These are phyloP conservation scores for Butastur rufipennis DNA, from an alignment of 2,113 vertebrate genomes.

Conservation along the genomic window DNA sequence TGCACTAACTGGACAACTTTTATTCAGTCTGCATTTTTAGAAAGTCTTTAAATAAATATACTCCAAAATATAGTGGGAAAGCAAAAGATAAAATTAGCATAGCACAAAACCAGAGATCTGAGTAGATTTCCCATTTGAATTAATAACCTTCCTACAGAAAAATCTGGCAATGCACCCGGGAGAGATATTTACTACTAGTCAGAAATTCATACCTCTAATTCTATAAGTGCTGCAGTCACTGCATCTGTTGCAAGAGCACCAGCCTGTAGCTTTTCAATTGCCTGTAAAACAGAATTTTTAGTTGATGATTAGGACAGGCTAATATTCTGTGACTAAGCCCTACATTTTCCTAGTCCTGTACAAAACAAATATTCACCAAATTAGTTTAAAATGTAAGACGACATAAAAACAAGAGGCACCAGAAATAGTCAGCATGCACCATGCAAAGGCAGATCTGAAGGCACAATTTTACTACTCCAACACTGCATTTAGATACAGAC, in stretches of 20 bases:
- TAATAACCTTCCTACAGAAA: background rate
- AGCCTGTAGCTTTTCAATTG: slow-evolving; percentile 92
- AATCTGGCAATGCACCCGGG: background rate
- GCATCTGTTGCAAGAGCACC: slow-evolving; percentile 94
- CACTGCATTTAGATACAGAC: background rate
- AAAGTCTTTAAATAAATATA: background rate
- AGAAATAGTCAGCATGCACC: background rate
- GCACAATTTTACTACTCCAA: background rate
- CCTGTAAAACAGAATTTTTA: slow-evolving; percentile 76
- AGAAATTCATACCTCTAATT: slow-evolving; percentile 87
- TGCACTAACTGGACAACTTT: background rate
- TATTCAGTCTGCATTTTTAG: background rate
- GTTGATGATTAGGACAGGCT: background rate
- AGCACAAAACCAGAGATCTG: background rate
- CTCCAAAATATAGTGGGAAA: background rate
- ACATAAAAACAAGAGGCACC: background rate
- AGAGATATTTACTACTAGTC: background rate
- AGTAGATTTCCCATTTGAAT: background rate
- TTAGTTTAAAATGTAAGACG: background rate
- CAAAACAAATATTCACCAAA: background rate
- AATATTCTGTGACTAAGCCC: background rate
- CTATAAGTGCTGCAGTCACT: slow-evolving; percentile 94
- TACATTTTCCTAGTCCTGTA: background rate
- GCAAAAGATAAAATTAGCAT: background rate
- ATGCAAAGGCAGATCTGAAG: background rate